A percentile compares a stretch with the other conserved stretches of the same genome.
These are phyloP conservation scores for Dryomyza anilis DNA, from an alignment of 2,888 invertebrate species.

Conservation along the genomic window DNA sequence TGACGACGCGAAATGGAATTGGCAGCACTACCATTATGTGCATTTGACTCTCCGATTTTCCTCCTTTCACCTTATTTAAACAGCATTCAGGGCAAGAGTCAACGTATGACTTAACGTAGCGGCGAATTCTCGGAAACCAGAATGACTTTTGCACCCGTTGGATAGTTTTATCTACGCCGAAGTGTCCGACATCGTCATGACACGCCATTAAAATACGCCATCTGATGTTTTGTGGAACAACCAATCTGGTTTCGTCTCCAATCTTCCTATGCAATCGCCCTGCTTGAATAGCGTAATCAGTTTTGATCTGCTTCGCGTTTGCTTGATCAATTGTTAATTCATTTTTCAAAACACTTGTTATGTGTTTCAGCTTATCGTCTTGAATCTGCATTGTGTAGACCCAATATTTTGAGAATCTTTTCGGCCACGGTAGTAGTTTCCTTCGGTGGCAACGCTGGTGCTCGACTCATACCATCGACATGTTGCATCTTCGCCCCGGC, in stretches of 20 bases:
- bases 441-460: not conserved
- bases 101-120: constrained; percentile 36
- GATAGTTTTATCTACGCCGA: constrained; percentile 34
- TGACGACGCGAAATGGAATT: constrained; percentile 27
- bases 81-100: constrained; percentile 28
- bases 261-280: constrained; percentile 3
- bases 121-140: constrained; percentile 37
- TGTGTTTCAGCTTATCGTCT: constrained; percentile 13
- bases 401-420: not conserved
- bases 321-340: not conserved
- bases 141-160: constrained; percentile 29
- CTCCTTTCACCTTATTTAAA: constrained; percentile 30
- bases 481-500: constrained; percentile 10
- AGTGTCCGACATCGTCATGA: constrained; percentile 38
- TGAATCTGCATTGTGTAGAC: constrained; percentile 10
- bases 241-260: constrained; percentile 9
- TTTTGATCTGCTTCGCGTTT: constrained; percentile 1
- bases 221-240: constrained; percentile 21
- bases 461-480: constrained; percentile 22
- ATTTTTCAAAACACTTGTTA: not conserved
- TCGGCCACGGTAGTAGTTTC: not conserved
- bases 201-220: constrained; percentile 32
- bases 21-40: constrained; percentile 25
- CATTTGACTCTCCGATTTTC: constrained; percentile 28
- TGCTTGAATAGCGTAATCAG: constrained; percentile 15